These are phyloP conservation scores for Hydraecia micacea DNA, from an alignment of 2,888 invertebrate species.

Conservation along the genomic window DNA sequence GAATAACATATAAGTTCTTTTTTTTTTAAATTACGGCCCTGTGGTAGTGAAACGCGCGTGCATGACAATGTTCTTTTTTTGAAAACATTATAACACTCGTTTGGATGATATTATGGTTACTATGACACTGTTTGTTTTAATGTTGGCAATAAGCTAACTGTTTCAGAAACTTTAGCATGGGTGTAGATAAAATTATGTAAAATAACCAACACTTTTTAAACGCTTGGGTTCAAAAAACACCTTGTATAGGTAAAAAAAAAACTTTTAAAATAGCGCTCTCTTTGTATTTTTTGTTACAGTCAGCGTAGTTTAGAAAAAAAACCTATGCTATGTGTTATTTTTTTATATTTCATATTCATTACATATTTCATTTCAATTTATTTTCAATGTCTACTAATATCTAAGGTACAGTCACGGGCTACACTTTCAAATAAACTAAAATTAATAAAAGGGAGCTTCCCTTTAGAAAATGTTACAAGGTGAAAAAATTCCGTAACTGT, in stretches of 20 bases:
- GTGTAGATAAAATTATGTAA: too few species aligned
- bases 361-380: constrained; percentile 54
- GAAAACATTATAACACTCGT: too few species aligned
- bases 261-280: neutral
- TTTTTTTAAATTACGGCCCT: too few species aligned
- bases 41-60: too few species aligned
- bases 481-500: constrained; percentile 48
- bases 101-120: too few species aligned
- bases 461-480: neutral
- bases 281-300: neutral
- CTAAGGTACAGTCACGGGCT: constrained; percentile 44
- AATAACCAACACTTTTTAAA: neutral
- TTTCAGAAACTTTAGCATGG: too few species aligned
- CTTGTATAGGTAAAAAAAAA: neutral
- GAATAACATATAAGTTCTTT: too few species aligned
- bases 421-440: neutral
- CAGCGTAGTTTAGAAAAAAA: neutral
- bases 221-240: neutral
- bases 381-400: constrained; percentile 61
- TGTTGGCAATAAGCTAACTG: too few species aligned
- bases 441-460: neutral
- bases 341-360: constrained; percentile 27
- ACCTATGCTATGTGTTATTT: neutral
- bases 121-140: too few species aligned
- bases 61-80: too few species aligned